phyloP scores from a whole-genome alignment of 2,113 vertebrate species.

The Notothenia coriiceps region DNA sequence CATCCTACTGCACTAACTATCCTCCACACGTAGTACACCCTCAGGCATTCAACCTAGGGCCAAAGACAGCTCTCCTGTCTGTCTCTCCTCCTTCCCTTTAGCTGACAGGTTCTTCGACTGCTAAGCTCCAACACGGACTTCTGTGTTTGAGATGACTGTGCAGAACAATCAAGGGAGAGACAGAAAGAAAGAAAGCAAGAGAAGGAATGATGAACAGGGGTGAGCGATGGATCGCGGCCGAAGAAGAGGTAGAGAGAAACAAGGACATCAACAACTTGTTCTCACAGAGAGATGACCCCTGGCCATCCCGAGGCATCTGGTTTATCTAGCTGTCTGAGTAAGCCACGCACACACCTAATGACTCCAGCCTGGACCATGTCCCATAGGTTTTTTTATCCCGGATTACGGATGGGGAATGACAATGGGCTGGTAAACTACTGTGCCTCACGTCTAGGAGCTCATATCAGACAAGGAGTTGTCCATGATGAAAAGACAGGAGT shows the following conservation, averaged over 20 bases:
- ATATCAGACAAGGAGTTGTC: conserved; percentile 65
- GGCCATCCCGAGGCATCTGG: conserved; percentile 86
- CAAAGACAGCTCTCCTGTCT: conserved; percentile 79
- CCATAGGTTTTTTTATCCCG: conserved; percentile 81
- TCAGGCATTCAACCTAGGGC: conserved; percentile 82
- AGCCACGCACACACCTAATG: conserved; percentile 83
- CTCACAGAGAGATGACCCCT: conserved; percentile 84
- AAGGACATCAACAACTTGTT: conserved; percentile 83
- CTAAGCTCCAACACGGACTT: conserved; percentile 74
- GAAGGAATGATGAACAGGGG: conserved; percentile 83
- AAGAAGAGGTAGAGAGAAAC: conserved; percentile 67
- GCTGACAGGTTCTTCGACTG: conserved; percentile 79
- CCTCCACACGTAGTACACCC: conserved; percentile 82
- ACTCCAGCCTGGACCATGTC: conserved; percentile 74
- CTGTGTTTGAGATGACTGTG: conserved; percentile 76
- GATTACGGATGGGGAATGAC: conserved; percentile 81
- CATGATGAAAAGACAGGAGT: conserved; percentile 38
- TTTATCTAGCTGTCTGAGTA: conserved; percentile 83
- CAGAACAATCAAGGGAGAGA: conserved; percentile 84
- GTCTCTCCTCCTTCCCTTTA: conserved; percentile 68
- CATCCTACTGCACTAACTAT: conserved; percentile 75
- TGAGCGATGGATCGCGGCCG: conserved; percentile 47
- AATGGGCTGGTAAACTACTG: conserved; percentile 75
- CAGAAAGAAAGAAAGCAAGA: conserved; percentile 79
- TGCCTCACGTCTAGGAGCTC: conserved; percentile 54